phyloP scores from a whole-genome alignment of 2,888 invertebrate species.

The Nasonovia ribisnigri region DNA sequence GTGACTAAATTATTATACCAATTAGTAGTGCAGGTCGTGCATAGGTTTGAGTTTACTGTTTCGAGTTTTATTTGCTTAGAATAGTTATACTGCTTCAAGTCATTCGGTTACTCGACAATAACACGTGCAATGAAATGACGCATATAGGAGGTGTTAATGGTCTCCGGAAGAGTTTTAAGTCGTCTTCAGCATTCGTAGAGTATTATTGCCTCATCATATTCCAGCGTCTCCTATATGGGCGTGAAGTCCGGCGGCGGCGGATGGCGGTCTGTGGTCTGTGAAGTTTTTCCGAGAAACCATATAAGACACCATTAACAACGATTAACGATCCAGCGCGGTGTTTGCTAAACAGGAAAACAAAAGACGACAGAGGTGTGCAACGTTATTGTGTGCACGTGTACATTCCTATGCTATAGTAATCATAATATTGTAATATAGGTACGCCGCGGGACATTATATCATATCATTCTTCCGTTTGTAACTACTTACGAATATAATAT shows the following conservation, averaged over 20 bases:
- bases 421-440: constrained; percentile 3
- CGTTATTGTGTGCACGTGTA: neutral
- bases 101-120: neutral
- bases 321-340: neutral
- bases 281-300: constrained; percentile 14
- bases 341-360: constrained; percentile 14
- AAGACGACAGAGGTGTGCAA: neutral
- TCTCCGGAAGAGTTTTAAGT: neutral
- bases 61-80: neutral
- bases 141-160: neutral
- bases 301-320: neutral
- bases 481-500: neutral
- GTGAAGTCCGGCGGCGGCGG: neutral
- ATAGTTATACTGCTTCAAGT: neutral
- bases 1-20: neutral
- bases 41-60: neutral
- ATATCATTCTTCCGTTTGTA: neutral
- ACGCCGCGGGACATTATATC: neutral
- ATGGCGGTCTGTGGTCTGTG: constrained; percentile 5
- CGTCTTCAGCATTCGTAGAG: neutral
- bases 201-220: constrained; percentile 5
- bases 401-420: neutral
- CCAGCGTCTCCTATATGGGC: neutral
- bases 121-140: neutral
- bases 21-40: neutral